A percentile compares a stretch with the other conserved stretches of the same genome.
phyloP scores from a whole-genome alignment of 2,797 vertebrate species.

The Artibeus lituratus region DNA sequence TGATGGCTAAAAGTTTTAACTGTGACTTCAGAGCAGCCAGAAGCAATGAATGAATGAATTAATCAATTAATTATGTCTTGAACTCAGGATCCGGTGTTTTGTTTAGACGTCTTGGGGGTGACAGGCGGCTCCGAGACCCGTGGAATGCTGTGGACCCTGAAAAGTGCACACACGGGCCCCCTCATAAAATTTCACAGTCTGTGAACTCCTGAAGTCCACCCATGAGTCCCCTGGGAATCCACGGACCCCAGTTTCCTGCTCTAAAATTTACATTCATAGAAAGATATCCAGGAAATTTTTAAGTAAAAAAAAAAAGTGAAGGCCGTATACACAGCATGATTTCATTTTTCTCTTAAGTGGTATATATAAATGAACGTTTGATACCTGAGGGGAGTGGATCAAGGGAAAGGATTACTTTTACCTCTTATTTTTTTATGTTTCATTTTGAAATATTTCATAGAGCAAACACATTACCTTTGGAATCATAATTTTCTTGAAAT shows the following conservation, averaged over 20 bases:
- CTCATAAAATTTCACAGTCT: constrained; percentile 44
- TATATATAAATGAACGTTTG: background rate
- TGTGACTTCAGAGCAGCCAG: background rate
- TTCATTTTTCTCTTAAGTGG: constrained; percentile 7
- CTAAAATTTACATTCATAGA: constrained; percentile 61
- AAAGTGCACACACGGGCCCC: constrained; percentile 14
- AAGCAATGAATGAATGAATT: background rate
- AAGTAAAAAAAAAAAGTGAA: background rate
- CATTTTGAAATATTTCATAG: background rate
- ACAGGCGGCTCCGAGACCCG: background rate
- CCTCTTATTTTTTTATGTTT: background rate
- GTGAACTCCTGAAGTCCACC: constrained; percentile 45
- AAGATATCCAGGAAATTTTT: constrained; percentile 40
- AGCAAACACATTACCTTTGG: background rate
- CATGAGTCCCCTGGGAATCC: background rate
- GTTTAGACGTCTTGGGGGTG: background rate
- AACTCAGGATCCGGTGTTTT: background rate
- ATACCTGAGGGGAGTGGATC: background rate
- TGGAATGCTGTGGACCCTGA: background rate
- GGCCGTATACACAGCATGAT: background rate
- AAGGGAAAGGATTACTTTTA: background rate
- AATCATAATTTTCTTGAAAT: constrained; percentile 7
- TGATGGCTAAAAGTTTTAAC: background rate
- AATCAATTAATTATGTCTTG: background rate
- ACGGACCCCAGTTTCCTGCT: constrained; percentile 42